Evolutionary conservation across 1,140 invertebrate genomes (phyloP), one percentile per base, ranked within the genome.

Genomic region (Heterodera schachtii): DNA sequence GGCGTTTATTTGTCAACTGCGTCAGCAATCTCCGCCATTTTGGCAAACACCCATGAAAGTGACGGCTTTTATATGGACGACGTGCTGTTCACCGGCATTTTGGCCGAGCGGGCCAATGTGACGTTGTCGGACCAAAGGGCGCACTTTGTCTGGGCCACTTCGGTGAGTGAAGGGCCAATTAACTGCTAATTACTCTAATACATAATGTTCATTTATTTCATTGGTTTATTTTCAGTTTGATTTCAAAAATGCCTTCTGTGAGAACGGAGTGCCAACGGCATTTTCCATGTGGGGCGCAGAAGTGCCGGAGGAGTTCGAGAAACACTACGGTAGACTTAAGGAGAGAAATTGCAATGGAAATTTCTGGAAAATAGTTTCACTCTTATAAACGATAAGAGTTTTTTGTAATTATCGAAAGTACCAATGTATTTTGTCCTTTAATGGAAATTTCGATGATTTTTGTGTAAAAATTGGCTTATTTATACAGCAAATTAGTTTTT

Each of bases 51-150:
- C 21, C 11, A 7, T 11, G n/a, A 46, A 69, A 44, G 11, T 3
- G 49, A 78, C 66, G 76, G 16, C 5, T 71, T 81, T 64, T 43
- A 70, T 66, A 44, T 82, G 78, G 81, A 82, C 16, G 81, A 82
- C 71, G 81, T 81, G 41, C 46, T 82, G 19, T 82, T 82, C 70
- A 82, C 81, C 46, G 81, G 81, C 19, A 64, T 81, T 52, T 19
- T 82, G 41, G 81, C 81, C 13, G 43, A 73, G 9, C 43, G 21
- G 64, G 81, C 81, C 13, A 78, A 81, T 75, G 80, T 81, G 41
- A 78, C 57, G 0, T 52, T 52, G 47, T 41, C 64, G 21, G 77
- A 78, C 44, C 57, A 64, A 31, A 71, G 47, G 16, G 13, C 16
- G 7, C 21, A 71, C 31, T 71, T 71, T 21, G 8, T 64, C 5